phyloP scores from a whole-genome alignment of 2,797 vertebrate genomes.

The Champsocephalus gunnari region DNA sequence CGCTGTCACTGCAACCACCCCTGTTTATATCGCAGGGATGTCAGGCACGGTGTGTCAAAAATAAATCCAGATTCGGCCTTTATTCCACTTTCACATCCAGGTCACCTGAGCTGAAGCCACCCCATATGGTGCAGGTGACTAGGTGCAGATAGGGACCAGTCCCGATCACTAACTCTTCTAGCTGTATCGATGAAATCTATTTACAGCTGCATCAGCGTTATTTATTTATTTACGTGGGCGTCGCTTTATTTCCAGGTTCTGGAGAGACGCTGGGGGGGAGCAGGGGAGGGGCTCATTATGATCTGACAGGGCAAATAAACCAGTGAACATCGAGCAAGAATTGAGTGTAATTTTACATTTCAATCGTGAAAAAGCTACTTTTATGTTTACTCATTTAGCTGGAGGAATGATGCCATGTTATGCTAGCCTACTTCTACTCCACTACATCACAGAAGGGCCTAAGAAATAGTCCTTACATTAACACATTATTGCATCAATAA shows the following conservation, averaged over 20 bases:
- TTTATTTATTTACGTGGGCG: constrained; percentile 54
- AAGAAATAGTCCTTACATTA: too few relatives aligned
- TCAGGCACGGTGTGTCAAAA: constrained; percentile 54
- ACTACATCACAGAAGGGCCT: too few relatives aligned
- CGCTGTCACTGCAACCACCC: constrained; percentile 49
- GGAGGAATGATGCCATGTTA: too few relatives aligned
- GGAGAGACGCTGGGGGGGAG: constrained; percentile 62
- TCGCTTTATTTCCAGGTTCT: constrained; percentile 77
- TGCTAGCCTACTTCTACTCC: too few relatives aligned
- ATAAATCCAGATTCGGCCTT: constrained; percentile 69
- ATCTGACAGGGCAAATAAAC: neutral
- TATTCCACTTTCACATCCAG: constrained; percentile 76
- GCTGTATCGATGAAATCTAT: neutral
- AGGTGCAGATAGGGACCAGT: neutral
- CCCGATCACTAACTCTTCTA: constrained; percentile 14
- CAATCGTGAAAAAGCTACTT: too few relatives aligned
- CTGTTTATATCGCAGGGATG: constrained; percentile 50
- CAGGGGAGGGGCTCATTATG: constrained; percentile 30
- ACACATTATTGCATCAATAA: too few relatives aligned
- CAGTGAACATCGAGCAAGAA: neutral
- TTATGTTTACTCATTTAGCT: too few relatives aligned
- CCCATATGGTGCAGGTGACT: constrained; percentile 15
- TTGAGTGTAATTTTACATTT: too few relatives aligned
- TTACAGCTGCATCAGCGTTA: constrained; percentile 43
- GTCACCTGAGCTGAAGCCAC: constrained; percentile 59